Conservation (phyloP, 2,888 invertebrate genomes). For the Agrypnus murinus region DNA sequence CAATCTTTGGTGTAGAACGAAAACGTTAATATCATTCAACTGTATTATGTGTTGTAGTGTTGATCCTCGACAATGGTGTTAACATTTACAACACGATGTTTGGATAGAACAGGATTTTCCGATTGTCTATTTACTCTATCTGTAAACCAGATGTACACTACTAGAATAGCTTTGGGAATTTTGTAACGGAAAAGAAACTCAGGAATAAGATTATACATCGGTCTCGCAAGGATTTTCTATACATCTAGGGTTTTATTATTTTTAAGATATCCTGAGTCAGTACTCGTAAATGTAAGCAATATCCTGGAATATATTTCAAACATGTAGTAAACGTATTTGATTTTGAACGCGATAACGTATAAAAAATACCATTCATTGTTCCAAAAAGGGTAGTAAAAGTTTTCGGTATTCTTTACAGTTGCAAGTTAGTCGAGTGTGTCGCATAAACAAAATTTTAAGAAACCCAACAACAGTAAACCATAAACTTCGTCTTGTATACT, state of each 20-base stretch:
- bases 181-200: not conserved
- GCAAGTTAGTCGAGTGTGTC: not conserved
- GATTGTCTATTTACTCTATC: not conserved
- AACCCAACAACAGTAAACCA: constrained; percentile 8
- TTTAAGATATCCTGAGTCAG: not conserved
- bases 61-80: constrained; percentile 1
- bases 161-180: not conserved
- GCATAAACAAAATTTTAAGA: constrained; percentile 24
- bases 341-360: too few relatives aligned
- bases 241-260: not conserved
- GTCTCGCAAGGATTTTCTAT: not conserved
- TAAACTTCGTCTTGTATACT: constrained; percentile 20
- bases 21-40: not conserved
- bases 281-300: too few relatives aligned
- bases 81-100: not conserved
- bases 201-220: not conserved
- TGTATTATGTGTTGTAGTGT: not conserved
- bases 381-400: too few relatives aligned
- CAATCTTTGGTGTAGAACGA: not conserved
- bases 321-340: too few relatives aligned
- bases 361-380: too few relatives aligned
- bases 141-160: not conserved
- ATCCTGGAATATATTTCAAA: too few relatives aligned
- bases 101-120: not conserved
- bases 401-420: not conserved